A percentile compares a stretch with the other conserved stretches of the same genome.
Evolutionary conservation across 2,113 vertebrate species (phyloP).

Genomic region (Bagarius yarrelli): DNA sequence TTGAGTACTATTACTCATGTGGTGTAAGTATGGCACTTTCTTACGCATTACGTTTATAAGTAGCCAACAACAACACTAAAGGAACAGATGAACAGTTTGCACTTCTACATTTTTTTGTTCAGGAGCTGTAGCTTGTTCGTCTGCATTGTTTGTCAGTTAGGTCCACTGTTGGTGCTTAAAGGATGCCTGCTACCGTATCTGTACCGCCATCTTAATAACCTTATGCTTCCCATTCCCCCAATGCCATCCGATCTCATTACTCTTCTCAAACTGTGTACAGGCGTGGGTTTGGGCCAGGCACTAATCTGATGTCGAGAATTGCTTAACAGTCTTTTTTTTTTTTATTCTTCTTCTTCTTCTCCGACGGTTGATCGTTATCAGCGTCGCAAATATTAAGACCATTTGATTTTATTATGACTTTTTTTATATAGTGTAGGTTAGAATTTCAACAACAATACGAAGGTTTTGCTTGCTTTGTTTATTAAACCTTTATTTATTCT

Average conservation of each 20-base stretch:
- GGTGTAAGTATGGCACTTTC: constrained; percentile 10
- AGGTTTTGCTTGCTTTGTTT: constrained; percentile 38
- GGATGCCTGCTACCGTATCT: constrained; percentile 49
- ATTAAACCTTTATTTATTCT: constrained; percentile 36
- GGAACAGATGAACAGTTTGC: not conserved
- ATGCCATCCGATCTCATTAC: constrained; percentile 48
- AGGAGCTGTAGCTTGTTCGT: constrained; percentile 15
- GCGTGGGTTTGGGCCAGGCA: constrained; percentile 39
- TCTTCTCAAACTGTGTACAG: constrained; percentile 46
- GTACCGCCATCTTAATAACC: constrained; percentile 60
- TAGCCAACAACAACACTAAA: not conserved
- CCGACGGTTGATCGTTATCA: constrained; percentile 42
- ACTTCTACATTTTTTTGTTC: not conserved
- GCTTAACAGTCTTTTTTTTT: constrained; percentile 25
- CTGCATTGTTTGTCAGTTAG: constrained; percentile 38
- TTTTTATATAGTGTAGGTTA: too few species aligned
- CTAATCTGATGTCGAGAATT: constrained; percentile 51
- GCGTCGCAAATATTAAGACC: constrained; percentile 40
- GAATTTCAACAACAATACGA: constrained; percentile 16
- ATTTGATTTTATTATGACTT: too few species aligned
- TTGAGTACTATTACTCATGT: not conserved
- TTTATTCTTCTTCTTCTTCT: not conserved
- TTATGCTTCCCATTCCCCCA: constrained; percentile 55
- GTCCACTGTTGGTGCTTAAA: constrained; percentile 42
- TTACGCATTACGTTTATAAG: not conserved